Conservation (phyloP, 2,113 vertebrate species). For the Tympanuchus pallidicinctus region DNA sequence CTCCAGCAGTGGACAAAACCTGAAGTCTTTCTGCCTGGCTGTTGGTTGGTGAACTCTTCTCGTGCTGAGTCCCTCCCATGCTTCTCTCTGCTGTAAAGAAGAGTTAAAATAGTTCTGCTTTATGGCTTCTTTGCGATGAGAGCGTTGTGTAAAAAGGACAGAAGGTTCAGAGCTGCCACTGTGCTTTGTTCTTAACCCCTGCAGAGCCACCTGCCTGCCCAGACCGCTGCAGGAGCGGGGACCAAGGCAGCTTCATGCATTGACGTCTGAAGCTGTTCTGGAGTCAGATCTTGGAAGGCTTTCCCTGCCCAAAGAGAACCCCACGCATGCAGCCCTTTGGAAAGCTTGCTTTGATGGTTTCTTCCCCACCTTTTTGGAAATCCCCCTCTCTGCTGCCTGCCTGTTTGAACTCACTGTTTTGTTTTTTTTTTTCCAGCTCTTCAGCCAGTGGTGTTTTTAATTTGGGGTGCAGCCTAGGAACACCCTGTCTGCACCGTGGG, state of each 20-base stretch:
- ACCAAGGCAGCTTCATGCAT: not conserved
- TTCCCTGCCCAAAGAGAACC: not conserved
- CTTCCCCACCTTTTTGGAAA: slow-evolving; percentile 52
- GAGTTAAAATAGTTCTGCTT: not conserved
- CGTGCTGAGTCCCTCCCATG: not conserved
- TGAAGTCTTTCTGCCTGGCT: not conserved
- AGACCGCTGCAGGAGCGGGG: rapidly evolving
- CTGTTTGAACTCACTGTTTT: slow-evolving; percentile 9
- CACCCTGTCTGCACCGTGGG: not conserved
- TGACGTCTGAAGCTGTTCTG: not conserved
- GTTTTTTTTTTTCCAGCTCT: not conserved
- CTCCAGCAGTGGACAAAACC: not conserved
- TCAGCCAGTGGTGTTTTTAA: slow-evolving; percentile 20
- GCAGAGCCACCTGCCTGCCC: not conserved
- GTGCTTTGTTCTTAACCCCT: not conserved
- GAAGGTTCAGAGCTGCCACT: not conserved
- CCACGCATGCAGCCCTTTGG: not conserved
- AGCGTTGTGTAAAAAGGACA: not conserved
- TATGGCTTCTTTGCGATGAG: not conserved
- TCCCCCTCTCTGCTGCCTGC: slow-evolving; percentile 28
- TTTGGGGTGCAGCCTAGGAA: slow-evolving; percentile 3
- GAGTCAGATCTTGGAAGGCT: slow-evolving; percentile 5
- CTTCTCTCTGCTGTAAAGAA: not conserved
- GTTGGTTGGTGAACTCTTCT: not conserved
- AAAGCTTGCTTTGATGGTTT: slow-evolving; percentile 56